Conservation (phyloP, 92 coral and sea anemone genomes). For the Scolanthus callimorphus region DNA sequence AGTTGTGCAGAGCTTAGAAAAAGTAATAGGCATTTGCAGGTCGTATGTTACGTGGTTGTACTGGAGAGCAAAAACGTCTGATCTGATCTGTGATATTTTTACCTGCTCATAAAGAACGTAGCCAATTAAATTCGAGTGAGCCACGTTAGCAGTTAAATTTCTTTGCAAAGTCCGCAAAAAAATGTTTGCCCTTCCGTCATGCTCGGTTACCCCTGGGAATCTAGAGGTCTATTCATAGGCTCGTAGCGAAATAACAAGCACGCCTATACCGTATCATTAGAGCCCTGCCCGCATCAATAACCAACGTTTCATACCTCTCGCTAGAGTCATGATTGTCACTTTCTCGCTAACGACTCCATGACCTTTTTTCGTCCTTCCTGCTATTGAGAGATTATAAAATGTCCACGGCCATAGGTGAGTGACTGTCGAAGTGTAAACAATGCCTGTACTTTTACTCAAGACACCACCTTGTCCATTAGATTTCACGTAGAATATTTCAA, state of each 20-base stretch:
- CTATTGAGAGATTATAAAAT: constrained; percentile 44
- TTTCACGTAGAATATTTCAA: constrained; percentile 13
- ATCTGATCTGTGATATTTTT: background rate
- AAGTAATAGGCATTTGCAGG: too few species aligned
- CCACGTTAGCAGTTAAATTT: too few species aligned
- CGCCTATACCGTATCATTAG: too few species aligned
- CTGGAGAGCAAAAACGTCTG: background rate
- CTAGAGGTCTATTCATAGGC: too few species aligned
- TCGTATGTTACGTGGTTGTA: background rate
- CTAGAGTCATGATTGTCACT: constrained; percentile 47
- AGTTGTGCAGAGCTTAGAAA: too few species aligned
- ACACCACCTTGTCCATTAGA: background rate
- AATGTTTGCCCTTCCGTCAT: background rate
- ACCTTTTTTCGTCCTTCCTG: constrained; percentile 45
- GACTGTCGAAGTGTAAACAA: background rate
- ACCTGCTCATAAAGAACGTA: too few species aligned
- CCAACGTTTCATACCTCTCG: constrained; percentile 51
- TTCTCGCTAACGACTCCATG: constrained; percentile 41
- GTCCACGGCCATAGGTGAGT: constrained; percentile 19
- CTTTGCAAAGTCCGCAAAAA: background rate
- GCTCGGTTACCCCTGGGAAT: background rate
- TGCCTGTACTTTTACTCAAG: too few species aligned
- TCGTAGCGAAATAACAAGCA: too few species aligned
- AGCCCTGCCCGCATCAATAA: too few species aligned
- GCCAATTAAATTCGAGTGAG: too few species aligned